Conservation (phyloP, 2,113 vertebrate genomes). For the Scomber scombrus region DNA sequence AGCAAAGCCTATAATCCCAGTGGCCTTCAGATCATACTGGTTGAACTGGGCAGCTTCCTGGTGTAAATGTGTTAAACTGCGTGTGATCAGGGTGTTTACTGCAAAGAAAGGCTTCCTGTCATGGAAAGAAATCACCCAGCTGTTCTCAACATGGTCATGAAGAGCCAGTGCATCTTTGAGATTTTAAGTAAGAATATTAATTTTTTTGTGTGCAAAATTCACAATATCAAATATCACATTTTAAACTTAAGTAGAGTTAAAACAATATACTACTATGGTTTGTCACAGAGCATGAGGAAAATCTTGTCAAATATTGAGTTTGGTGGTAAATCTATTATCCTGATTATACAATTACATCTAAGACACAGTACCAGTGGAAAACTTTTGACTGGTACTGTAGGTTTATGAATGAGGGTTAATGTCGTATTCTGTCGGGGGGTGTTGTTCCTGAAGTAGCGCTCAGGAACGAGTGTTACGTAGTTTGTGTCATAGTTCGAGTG, state of each 20-base stretch:
- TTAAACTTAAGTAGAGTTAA: slow-evolving; percentile 1
- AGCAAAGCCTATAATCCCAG: too few species aligned
- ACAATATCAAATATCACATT: slow-evolving; percentile 10
- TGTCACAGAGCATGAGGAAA: slow-evolving; percentile 19
- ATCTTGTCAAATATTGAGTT: slow-evolving; percentile 8
- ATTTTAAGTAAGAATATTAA: not conserved
- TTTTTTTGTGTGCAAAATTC: slow-evolving; percentile 5
- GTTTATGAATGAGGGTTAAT: slow-evolving; percentile 16
- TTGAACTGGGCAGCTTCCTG: too few species aligned
- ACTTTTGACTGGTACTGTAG: not conserved
- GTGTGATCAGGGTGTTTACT: too few species aligned
- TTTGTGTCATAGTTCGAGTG: slow-evolving; percentile 1
- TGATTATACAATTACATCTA: not conserved
- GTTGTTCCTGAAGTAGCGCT: slow-evolving; percentile 11
- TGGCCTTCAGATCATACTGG: too few species aligned
- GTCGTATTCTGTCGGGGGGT: not conserved
- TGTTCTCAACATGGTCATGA: slow-evolving; percentile 11
- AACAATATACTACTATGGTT: not conserved
- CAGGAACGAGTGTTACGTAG: slow-evolving; percentile 5
- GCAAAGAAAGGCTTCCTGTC: too few species aligned
- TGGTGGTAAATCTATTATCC: not conserved
- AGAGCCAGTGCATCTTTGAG: not conserved
- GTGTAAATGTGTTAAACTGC: too few species aligned
- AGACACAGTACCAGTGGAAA: too few species aligned
- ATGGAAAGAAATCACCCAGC: not conserved